phyloP scores from a whole-genome alignment of 2,888 invertebrate genomes.

The Oligia strigilis region DNA sequence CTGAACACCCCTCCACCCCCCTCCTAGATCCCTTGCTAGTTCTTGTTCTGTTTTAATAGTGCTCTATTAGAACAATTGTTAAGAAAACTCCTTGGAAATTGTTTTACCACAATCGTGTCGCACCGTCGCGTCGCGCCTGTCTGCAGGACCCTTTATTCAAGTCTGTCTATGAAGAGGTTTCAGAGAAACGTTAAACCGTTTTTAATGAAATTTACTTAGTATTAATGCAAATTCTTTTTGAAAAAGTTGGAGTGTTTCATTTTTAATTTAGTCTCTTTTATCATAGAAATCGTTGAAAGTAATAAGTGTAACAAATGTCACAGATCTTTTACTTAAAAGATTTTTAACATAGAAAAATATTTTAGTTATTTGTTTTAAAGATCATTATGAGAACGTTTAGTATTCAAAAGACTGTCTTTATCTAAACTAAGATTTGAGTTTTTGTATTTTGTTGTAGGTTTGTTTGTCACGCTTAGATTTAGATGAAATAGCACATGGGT shows the following conservation, averaged over 20 bases:
- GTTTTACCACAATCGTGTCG: no score
- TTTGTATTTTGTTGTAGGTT: no score
- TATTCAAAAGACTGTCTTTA: background rate
- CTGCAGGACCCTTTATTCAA: background rate
- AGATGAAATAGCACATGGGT: no score
- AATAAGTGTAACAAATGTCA: conserved; percentile 25
- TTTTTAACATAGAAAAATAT: background rate
- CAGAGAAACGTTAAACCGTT: background rate
- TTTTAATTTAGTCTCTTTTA: conserved; percentile 5
- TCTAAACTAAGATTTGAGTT: no score
- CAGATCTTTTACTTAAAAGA: conserved; percentile 3
- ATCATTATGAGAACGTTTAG: background rate
- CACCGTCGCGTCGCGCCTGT: no score
- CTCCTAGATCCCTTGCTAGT: no score
- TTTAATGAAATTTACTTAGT: conserved; percentile 5
- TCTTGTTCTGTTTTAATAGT: no score
- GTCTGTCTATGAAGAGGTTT: conserved; percentile 11
- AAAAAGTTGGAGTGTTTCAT: background rate
- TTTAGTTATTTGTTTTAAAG: background rate
- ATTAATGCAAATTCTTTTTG: background rate
- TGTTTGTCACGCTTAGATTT: no score
- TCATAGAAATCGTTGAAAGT: conserved; percentile 1
- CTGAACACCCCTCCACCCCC: no score
- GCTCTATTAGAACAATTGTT: no score
- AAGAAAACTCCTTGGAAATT: no score